phyloP scores from a whole-genome alignment of 2,888 invertebrate genomes.

The Trichopria drosophilae region DNA sequence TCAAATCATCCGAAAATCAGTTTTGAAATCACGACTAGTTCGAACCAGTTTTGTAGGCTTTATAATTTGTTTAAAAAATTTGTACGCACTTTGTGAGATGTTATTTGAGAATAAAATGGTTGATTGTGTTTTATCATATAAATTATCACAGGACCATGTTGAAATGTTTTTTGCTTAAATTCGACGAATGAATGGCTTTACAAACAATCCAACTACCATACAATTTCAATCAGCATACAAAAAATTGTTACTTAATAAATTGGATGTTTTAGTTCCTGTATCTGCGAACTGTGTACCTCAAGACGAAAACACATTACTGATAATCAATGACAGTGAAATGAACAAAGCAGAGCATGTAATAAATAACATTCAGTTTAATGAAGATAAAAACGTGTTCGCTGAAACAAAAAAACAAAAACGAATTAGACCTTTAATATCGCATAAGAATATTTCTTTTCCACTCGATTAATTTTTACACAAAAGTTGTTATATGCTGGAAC shows the following conservation, averaged over 20 bases:
- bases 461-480: no score
- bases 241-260: conserved; percentile 9
- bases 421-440: background rate
- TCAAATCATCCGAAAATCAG: conserved; percentile 6
- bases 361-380: no score
- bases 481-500: conserved; percentile 6
- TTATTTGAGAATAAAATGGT: conserved; percentile 11
- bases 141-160: conserved; percentile 29
- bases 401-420: background rate
- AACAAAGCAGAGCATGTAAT: no score
- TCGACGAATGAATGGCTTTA: conserved; percentile 23
- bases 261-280: background rate
- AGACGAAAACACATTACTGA: conserved; percentile 11
- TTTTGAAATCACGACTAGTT: conserved; percentile 1
- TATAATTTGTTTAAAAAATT: conserved; percentile 14
- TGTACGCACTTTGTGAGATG: conserved; percentile 5
- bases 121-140: conserved; percentile 23
- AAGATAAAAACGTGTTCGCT: no score
- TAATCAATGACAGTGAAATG: background rate
- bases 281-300: conserved; percentile 19
- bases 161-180: conserved; percentile 28
- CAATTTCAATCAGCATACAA: conserved; percentile 32
- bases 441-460: no score
- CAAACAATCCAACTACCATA: conserved; percentile 27
- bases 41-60: conserved; percentile 21